Percentiles rank a stretch among this genome's conserved stretches.
These are phyloP conservation scores for Podarcis siculus DNA, from an alignment of 2,797 vertebrate genomes.

Conservation along the genomic window DNA sequence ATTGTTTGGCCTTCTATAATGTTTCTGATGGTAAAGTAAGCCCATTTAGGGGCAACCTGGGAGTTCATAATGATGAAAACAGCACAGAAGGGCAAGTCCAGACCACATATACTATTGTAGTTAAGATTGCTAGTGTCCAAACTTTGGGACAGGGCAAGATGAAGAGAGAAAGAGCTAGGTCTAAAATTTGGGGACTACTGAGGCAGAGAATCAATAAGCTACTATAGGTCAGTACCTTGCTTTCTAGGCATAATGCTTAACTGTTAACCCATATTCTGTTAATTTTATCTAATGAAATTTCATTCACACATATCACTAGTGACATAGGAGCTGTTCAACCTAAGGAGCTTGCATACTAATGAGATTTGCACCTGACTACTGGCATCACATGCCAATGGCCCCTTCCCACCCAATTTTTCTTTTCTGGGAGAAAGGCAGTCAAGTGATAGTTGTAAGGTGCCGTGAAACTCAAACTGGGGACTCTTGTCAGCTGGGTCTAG, in stretches of 20 bases:
- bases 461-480: too few relatives aligned
- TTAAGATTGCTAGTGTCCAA: background rate
- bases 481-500: background rate
- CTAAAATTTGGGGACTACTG: too few relatives aligned
- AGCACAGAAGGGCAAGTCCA: background rate
- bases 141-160: background rate
- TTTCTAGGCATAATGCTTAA: background rate
- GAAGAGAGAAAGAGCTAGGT: background rate
- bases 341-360: background rate
- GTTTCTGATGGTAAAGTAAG: background rate
- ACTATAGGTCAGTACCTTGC: background rate
- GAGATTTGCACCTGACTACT: background rate
- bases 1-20: background rate
- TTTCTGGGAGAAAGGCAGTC: background rate
- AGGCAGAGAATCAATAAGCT: background rate
- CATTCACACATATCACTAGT: background rate
- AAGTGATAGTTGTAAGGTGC: background rate
- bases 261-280: background rate
- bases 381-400: background rate
- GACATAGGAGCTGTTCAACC: background rate
- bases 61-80: background rate
- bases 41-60: background rate
- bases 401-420: background rate
- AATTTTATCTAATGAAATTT: background rate
- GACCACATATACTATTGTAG: background rate